These are phyloP conservation scores for Drosophila pseudoobscura DNA, from an alignment of 1,140 invertebrate genomes.

Conservation along the genomic window DNA sequence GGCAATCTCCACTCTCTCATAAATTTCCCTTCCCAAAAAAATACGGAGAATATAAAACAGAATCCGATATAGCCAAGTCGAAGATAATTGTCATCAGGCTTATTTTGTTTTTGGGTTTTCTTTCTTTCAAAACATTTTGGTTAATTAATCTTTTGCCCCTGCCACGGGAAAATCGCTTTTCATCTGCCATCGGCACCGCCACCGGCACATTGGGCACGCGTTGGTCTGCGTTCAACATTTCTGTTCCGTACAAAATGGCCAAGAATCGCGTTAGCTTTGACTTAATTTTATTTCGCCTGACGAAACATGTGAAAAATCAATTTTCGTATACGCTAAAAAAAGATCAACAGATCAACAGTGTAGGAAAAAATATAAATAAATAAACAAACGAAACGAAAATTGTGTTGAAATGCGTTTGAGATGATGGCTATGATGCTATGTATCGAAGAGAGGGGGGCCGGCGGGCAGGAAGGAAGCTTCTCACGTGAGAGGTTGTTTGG, in stretches of 20 bases:
- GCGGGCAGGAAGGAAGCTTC: slow-evolving; percentile 7
- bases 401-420: slow-evolving; percentile 35
- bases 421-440: not conserved
- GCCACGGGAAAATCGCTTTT: slow-evolving; percentile 34
- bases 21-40: slow-evolving; percentile 12
- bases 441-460: no score
- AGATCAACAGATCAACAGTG: slow-evolving; percentile 17
- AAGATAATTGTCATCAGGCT: slow-evolving; percentile 38
- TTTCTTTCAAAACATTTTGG: slow-evolving; percentile 27
- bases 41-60: not conserved
- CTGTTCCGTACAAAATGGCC: slow-evolving; percentile 43
- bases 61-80: slow-evolving; percentile 40
- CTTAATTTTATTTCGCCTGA: slow-evolving; percentile 55
- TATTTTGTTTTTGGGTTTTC: slow-evolving; percentile 18
- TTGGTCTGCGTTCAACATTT: slow-evolving; percentile 29
- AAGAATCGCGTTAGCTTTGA: slow-evolving; percentile 13
- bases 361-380: slow-evolving; percentile 6
- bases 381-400: slow-evolving; percentile 13
- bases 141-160: slow-evolving; percentile 51
- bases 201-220: slow-evolving; percentile 34
- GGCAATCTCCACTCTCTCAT: slow-evolving; percentile 25
- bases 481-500: slow-evolving; percentile 33
- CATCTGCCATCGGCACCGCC: not conserved
- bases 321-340: slow-evolving; percentile 58
- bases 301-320: slow-evolving; percentile 74